Conservation (phyloP, 2,888 invertebrate genomes). For the Diarsia dahlii region DNA sequence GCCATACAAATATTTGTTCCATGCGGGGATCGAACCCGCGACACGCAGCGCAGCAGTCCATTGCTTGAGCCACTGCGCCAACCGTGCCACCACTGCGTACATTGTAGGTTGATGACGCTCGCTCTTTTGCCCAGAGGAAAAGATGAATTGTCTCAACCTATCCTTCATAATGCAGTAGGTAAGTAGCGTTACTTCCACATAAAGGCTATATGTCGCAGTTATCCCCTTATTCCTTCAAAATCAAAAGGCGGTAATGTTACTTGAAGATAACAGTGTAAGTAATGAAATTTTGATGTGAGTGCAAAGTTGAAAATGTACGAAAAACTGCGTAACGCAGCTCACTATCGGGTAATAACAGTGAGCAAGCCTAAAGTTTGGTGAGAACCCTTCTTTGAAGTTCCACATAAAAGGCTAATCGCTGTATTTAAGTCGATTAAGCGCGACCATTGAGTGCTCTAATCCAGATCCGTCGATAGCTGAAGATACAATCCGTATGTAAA, state of each 20-base stretch:
- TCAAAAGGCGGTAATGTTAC: neutral
- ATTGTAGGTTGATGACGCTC: too few species aligned
- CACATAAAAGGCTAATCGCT: constrained; percentile 44
- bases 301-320: neutral
- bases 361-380: neutral
- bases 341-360: constrained; percentile 3
- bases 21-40: too few species aligned
- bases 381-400: constrained; percentile 3
- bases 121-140: too few species aligned
- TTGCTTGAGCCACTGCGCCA: too few species aligned
- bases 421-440: constrained; percentile 53
- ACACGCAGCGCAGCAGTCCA: too few species aligned
- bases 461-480: constrained; percentile 45
- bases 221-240: too few species aligned
- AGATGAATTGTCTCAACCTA: too few species aligned
- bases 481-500: constrained; percentile 63
- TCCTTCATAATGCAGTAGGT: too few species aligned
- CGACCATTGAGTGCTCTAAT: constrained; percentile 53
- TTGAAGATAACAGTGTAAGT: neutral
- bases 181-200: too few species aligned
- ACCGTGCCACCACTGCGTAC: too few species aligned
- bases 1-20: too few species aligned
- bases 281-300: neutral
- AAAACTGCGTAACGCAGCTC: neutral
- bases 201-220: too few species aligned